Evolutionary conservation across 2,113 vertebrate species (phyloP).

Genomic region (Larimichthys polyactis): DNA sequence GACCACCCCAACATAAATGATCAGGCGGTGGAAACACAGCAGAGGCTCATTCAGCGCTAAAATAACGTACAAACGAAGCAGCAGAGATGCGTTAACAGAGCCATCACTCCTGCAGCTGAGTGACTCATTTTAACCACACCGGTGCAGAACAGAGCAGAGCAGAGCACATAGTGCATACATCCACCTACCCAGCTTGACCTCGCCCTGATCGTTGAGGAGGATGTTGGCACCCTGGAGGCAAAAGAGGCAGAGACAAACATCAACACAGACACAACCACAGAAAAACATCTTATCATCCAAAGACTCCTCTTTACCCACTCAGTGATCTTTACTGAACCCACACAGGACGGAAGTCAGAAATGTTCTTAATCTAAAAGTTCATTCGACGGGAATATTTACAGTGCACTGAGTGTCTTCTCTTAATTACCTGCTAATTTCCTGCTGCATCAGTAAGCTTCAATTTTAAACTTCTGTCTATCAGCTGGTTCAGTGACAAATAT

Average conservation of each 20-base stretch:
- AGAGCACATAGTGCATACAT: conserved; percentile 22
- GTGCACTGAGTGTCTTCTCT: too few species aligned
- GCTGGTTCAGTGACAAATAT: neutral
- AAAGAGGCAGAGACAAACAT: neutral
- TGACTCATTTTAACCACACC: conserved; percentile 49
- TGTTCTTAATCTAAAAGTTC: too few species aligned
- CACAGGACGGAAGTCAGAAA: conserved; percentile 9
- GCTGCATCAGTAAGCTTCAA: too few species aligned
- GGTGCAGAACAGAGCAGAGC: conserved; percentile 1
- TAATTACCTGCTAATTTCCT: too few species aligned
- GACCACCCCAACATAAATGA: neutral
- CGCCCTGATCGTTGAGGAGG: conserved; percentile 90
- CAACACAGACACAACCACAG: conserved; percentile 21
- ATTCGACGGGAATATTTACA: too few species aligned
- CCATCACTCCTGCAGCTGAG: neutral
- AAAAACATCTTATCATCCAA: neutral
- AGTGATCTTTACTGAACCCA: conserved; percentile 24
- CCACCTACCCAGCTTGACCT: conserved; percentile 90
- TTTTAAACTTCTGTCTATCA: too few species aligned
- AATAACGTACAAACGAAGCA: neutral
- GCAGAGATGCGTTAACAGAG: neutral
- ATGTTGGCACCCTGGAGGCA: conserved; percentile 91
- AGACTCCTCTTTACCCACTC: conserved; percentile 16
- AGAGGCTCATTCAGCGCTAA: neutral
- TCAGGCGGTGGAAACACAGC: neutral